Evolutionary conservation across 2,113 vertebrate species (phyloP).

Genomic region (Notiomystis cincta): DNA sequence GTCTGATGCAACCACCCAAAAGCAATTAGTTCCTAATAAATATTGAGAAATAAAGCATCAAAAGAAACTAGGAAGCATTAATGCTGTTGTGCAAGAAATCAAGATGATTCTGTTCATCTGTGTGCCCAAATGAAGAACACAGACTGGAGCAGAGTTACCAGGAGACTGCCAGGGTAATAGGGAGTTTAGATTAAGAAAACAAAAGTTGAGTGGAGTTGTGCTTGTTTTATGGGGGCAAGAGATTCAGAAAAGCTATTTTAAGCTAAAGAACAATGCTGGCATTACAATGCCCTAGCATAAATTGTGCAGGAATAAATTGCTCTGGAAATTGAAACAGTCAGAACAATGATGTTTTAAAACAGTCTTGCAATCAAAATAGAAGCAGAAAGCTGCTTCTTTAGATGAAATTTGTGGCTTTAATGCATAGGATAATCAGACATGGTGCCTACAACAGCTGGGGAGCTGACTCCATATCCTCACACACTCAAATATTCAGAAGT

Average conservation of each 20-base stretch:
- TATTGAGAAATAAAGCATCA: neutral
- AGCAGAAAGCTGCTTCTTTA: neutral
- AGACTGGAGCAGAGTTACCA: neutral
- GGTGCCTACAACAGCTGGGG: neutral
- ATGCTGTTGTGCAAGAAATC: neutral
- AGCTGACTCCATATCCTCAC: neutral
- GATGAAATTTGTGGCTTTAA: neutral
- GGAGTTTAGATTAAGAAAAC: neutral
- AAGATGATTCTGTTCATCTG: neutral
- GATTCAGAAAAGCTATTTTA: conserved; percentile 23
- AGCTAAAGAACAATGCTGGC: conserved; percentile 20
- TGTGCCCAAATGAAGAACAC: neutral
- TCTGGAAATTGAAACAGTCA: conserved; percentile 19
- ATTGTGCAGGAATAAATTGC: neutral
- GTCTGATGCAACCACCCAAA: neutral
- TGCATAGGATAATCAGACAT: neutral
- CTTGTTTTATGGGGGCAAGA: neutral
- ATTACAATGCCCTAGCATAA: neutral
- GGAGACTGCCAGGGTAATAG: neutral
- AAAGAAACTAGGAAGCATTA: neutral
- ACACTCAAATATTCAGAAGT: neutral
- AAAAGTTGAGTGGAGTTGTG: neutral
- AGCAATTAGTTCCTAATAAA: neutral
- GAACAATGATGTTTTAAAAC: neutral
- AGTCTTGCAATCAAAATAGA: conserved; percentile 32